Base-by-base conservation (phyloP, 2,888 invertebrate genomes). In the Rugalucina vietnamica region DNA sequence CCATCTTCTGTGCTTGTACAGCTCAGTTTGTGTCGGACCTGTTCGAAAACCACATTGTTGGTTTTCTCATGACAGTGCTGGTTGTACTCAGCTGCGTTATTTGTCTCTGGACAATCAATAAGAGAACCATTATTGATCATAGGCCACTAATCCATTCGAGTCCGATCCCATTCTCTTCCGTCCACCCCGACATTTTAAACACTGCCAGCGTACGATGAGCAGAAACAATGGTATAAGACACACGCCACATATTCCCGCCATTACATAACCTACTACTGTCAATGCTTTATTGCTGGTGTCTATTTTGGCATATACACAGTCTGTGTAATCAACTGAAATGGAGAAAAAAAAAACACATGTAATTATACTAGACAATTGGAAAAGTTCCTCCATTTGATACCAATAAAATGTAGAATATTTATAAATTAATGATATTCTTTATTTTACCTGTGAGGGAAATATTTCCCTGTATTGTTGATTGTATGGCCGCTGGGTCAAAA, bases 251-350 rank as follows among this genome's bases (percentile, higher is more conserved):
- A 94, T 78, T 8, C 90, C 93, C 0, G 91, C 93, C 91, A 94
- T 91, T 10, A 94, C 90, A 70, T 94, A 94, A 12, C 93, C 93
- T 12, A 92, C 93, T 0, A 93, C 86, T n/a, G 91, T 84, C 73
- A 93, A 79, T 27, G 91, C 86, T 8, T 83, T 79, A 54, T 84
- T 83, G 65, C 87, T 71, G 8, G 72, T 34, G 5, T 80, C 86
- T 14, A 88, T 81, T 49, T 91, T 91, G 43, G 85, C 78, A 84
- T 94, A 94, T 32, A 89, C 92, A 91, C 94, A 94, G 24, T 90
- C 88, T 75, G 79, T 88, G 24, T 90, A 86, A 79, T 92, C 88
- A 79, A 88, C 93, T 93, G 88, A 69, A 72, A 29, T 14, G 37
- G 24, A 69, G 36, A 74, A 43, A 57, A 36, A 75, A 57, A 49